A percentile compares a stretch with the other conserved stretches of the same genome.
These are phyloP conservation scores for Eulemur mongoz DNA, from an alignment of 2,797 vertebrate genomes.

Conservation along the genomic window DNA sequence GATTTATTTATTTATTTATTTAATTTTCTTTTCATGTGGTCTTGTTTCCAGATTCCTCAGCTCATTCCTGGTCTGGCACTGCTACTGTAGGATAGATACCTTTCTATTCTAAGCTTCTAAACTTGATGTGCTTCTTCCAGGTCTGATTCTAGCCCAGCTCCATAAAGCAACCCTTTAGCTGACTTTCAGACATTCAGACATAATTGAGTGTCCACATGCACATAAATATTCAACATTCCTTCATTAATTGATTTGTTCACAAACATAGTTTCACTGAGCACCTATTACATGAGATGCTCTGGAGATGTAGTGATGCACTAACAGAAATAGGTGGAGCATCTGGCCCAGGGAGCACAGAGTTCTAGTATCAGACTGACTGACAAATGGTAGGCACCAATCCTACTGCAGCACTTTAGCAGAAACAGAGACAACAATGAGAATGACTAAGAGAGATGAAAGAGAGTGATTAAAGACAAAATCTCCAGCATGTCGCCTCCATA, in stretches of 20 bases:
- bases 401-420: not conserved
- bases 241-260: constrained; percentile 25
- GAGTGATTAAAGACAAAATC: not conserved
- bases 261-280: not conserved
- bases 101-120: constrained; percentile 7
- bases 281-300: not conserved
- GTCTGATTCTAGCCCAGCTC: not conserved
- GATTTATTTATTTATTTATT: not conserved
- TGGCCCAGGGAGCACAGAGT: not conserved
- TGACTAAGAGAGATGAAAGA: not conserved
- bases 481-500: not conserved
- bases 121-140: not conserved
- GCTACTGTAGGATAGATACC: not conserved
- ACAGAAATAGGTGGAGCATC: not conserved
- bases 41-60: constrained; percentile 32
- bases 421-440: not conserved
- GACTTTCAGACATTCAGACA: not conserved
- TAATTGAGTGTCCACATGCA: not conserved
- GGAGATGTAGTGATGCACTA: not conserved
- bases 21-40: not conserved
- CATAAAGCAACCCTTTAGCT: not conserved
- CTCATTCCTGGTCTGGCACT: constrained; percentile 4
- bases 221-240: constrained; percentile 44
- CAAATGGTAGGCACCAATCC: not conserved
- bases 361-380: not conserved